Evolutionary conservation across 2,797 vertebrate genomes (phyloP).

Genomic region (Dipus sagitta): DNA sequence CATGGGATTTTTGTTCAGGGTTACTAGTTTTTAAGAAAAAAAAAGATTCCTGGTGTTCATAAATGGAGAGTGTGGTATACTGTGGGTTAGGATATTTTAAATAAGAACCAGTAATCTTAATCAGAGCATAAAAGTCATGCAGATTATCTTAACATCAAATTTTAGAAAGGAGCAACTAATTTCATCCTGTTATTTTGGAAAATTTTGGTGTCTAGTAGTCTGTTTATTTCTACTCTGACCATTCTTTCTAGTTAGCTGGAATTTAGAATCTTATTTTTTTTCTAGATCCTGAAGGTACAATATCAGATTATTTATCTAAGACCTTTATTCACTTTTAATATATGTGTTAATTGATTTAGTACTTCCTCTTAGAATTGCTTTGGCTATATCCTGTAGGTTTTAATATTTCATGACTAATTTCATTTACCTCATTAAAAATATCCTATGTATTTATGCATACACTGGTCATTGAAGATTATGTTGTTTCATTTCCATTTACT

Average conservation of each 20-base stretch:
- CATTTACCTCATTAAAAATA: neutral
- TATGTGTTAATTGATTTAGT: neutral
- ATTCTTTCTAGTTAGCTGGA: neutral
- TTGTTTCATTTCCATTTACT: neutral
- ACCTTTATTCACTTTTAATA: neutral
- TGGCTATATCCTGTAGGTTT: no score
- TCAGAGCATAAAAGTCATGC: constrained; percentile 8
- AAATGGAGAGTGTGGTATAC: neutral
- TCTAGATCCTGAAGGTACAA: neutral
- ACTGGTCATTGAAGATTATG: neutral
- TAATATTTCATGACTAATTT: neutral
- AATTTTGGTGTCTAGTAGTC: neutral
- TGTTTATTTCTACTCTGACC: neutral
- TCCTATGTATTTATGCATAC: neutral
- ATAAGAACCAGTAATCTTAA: neutral
- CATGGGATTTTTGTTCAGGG: neutral
- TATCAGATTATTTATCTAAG: neutral
- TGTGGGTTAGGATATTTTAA: neutral
- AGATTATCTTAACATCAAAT: neutral
- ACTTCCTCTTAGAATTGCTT: neutral
- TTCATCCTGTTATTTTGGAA: neutral
- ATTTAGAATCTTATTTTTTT: neutral
- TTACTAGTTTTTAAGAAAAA: neutral
- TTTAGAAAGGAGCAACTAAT: neutral
- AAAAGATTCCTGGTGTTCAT: neutral